Percentiles rank a stretch among this genome's conserved stretches.
Evolutionary conservation across 2,888 invertebrate genomes (phyloP).

Genomic region (Andrena chrysosceles): DNA sequence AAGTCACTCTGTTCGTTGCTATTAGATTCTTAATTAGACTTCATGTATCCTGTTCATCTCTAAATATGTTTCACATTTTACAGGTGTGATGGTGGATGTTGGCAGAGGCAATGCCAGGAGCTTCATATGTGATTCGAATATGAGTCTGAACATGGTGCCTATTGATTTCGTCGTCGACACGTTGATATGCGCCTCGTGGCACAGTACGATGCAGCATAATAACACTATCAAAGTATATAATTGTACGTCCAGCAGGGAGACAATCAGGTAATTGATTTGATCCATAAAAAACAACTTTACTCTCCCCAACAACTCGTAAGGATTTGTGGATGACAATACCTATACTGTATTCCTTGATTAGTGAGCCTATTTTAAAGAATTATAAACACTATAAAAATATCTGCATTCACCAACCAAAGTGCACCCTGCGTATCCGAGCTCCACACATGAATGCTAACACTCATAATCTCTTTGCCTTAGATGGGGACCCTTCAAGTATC

Average conservation of each 20-base stretch:
- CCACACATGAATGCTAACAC: neutral
- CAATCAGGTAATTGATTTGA: constrained; percentile 57
- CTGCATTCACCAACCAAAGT: too few relatives aligned
- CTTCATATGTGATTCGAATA: constrained; percentile 90
- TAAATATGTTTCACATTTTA: constrained; percentile 22
- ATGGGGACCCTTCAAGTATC: constrained; percentile 93
- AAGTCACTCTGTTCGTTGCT: neutral
- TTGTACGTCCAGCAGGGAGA: constrained; percentile 92
- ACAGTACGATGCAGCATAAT: constrained; percentile 86
- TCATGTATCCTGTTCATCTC: neutral
- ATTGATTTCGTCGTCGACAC: constrained; percentile 96
- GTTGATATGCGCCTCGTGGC: constrained; percentile 94
- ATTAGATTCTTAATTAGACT: neutral
- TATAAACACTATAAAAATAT: too few relatives aligned
- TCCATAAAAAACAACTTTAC: neutral
- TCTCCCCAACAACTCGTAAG: neutral
- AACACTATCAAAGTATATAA: constrained; percentile 92
- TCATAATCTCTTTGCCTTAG: constrained; percentile 70
- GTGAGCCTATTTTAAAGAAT: too few relatives aligned
- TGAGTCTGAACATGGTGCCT: constrained; percentile 95
- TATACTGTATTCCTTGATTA: too few relatives aligned
- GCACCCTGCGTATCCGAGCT: too few relatives aligned
- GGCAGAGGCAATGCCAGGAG: constrained; percentile 84
- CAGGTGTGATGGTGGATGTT: constrained; percentile 82
- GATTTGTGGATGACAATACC: too few relatives aligned